A percentile compares a stretch with the other conserved stretches of the same genome.
These are phyloP conservation scores for Tanypteryx hageni DNA, from an alignment of 2,888 invertebrate genomes.

Conservation along the genomic window DNA sequence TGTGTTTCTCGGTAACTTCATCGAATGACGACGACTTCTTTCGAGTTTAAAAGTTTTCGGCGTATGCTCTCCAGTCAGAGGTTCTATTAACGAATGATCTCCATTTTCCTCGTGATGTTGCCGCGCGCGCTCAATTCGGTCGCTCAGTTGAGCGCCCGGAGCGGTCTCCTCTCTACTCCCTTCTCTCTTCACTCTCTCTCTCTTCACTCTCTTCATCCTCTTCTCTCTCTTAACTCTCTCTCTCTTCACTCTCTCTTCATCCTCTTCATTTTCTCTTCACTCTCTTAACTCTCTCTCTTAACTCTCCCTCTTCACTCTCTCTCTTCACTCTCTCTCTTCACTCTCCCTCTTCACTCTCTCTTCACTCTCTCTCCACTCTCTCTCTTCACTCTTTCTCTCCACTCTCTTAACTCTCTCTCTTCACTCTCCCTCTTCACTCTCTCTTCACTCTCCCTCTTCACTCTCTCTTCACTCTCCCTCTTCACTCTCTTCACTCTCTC, in stretches of 20 bases:
- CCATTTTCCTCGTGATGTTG: background rate
- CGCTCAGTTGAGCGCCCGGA: background rate
- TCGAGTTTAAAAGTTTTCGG: background rate
- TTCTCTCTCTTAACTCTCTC: too few species aligned
- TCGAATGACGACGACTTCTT: constrained; percentile 9
- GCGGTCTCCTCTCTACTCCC: background rate
- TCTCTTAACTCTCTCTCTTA: too few species aligned
- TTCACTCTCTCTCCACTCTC: background rate
- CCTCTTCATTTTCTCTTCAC: too few species aligned
- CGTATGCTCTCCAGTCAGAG: background rate
- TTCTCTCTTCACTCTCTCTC: background rate
- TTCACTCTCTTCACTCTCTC: background rate
- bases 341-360: background rate
- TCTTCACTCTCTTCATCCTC: too few species aligned
- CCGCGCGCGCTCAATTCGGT: background rate
- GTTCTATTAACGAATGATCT: constrained; percentile 23
- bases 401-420: background rate
- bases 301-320: background rate
- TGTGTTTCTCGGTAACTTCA: constrained; percentile 3
- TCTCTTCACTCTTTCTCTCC: too few species aligned
- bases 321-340: too few species aligned
- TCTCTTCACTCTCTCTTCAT: too few species aligned
- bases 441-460: background rate
- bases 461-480: background rate
- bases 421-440: background rate